A percentile compares a stretch with the other conserved stretches of the same genome.
phyloP scores from a whole-genome alignment of 2,113 vertebrate species.

The Pycnonotus jocosus region DNA sequence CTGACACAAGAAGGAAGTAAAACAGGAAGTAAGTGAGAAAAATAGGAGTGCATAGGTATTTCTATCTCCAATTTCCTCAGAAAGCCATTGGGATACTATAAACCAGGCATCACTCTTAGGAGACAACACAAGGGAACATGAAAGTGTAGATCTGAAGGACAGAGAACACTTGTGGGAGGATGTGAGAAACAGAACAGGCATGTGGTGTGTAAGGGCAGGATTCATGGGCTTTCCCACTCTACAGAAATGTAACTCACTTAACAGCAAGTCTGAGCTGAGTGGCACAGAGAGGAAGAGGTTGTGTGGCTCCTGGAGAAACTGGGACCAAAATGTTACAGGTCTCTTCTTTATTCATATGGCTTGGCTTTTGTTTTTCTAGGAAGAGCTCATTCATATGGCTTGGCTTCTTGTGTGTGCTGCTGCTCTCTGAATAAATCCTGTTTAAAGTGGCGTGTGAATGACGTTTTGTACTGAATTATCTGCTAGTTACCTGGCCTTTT shows the following conservation, averaged over 20 bases:
- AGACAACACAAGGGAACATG: not conserved
- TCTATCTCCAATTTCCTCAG: not conserved
- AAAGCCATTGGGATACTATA: not conserved
- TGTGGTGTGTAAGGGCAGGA: not conserved
- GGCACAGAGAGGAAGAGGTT: not conserved
- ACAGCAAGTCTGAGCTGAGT: not conserved
- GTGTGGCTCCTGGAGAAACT: not conserved
- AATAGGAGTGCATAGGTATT: not conserved
- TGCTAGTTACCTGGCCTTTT: not conserved
- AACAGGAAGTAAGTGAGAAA: not conserved
- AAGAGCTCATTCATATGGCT: not conserved
- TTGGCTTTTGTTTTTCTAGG: not conserved
- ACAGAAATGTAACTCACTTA: not conserved
- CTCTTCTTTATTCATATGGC: not conserved
- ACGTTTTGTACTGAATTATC: not conserved
- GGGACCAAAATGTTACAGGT: not conserved
- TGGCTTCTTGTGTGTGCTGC: not conserved
- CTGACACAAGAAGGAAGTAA: not conserved
- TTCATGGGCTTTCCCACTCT: not conserved
- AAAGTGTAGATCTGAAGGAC: not conserved
- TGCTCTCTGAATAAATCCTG: not conserved
- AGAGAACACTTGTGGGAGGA: not conserved
- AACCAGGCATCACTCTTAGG: not conserved
- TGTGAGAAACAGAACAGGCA: not conserved
- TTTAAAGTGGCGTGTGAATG: not conserved